Evolutionary conservation across 1,140 invertebrate genomes (phyloP), one percentile per base, ranked within the genome.

Genomic region (Belonocnema kinseyi): DNA sequence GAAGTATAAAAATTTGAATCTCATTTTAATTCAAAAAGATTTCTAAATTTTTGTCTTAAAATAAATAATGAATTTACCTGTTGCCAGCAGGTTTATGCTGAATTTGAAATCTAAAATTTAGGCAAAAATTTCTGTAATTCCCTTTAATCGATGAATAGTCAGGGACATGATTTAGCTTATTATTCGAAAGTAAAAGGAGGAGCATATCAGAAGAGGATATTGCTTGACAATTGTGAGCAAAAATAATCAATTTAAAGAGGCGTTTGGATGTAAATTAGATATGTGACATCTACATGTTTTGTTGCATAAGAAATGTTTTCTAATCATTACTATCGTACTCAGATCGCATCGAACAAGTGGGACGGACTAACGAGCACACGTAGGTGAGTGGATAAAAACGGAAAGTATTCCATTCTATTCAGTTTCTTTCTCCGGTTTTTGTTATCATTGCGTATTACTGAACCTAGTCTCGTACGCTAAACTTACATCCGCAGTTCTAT

Each of bases 311-410:
- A 40, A 66, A 66, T 66, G 40, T 66, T 66, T 66, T 66, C 58
- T 40, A 66, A 66, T 66, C 14, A 26, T 66, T 66, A 66, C 58
- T 40, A 66, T 66, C 58, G 26, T 66, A 26, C 58, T 40, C 40
- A 66, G 58, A 66, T 66, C 58, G 16, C 26, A 66, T 40, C 61
- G 61, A 66, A 46, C 10, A 46, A 66, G 61, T 66, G 61, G 61
- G 61, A 66, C 61, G 61, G 40, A n/a, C 61, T 66, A 66, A 66
- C 21, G 61, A 66, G 61, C 61, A 66, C 61, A 66, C 61, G 61
- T 66, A 66, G 33, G 61, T 66, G 26, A 66, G 58, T 66, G 14
- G 21, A 40, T n/a, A 40, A 40, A 66, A 40, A 66, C 33, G 40
- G 16, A n/a, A 16, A 40, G 14, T 26, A 66, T 14, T 40, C 26